Conservation (phyloP, 2,888 invertebrate genomes). For the Muscina levida region DNA sequence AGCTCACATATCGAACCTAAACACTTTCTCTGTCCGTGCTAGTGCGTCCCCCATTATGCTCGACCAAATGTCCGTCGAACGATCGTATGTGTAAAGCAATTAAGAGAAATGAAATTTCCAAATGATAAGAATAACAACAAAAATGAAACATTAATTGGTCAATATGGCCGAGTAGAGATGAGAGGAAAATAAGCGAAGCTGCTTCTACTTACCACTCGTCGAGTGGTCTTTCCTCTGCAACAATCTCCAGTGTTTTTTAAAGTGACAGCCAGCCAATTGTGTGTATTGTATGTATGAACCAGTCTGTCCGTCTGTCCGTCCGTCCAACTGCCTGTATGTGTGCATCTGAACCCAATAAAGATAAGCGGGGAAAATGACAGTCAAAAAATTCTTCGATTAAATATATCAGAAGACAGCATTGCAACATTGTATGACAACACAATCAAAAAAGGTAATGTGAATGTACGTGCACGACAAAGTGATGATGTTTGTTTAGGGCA, state of each 20-base stretch:
- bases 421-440: constrained; percentile 35
- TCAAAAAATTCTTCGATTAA: constrained; percentile 52
- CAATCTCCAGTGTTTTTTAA: too few relatives aligned
- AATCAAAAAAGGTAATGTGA: not conserved
- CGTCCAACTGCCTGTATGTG: too few relatives aligned
- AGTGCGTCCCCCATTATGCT: not conserved
- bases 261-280: too few relatives aligned
- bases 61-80: too few relatives aligned
- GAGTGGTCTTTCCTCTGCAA: not conserved
- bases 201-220: constrained; percentile 42
- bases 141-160: constrained; percentile 58
- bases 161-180: constrained; percentile 40
- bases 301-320: too few relatives aligned
- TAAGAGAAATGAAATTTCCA: constrained; percentile 60
- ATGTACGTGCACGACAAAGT: not conserved
- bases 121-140: constrained; percentile 57
- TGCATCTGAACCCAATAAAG: too few relatives aligned
- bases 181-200: not conserved
- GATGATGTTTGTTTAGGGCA: constrained; percentile 18
- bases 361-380: constrained; percentile 41
- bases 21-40: constrained; percentile 63
- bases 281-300: too few relatives aligned
- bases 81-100: constrained; percentile 53
- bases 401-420: constrained; percentile 42
- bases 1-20: constrained; percentile 40